Conservation (phyloP, 2,113 vertebrate species). For the Ctenomys sociabilis region DNA sequence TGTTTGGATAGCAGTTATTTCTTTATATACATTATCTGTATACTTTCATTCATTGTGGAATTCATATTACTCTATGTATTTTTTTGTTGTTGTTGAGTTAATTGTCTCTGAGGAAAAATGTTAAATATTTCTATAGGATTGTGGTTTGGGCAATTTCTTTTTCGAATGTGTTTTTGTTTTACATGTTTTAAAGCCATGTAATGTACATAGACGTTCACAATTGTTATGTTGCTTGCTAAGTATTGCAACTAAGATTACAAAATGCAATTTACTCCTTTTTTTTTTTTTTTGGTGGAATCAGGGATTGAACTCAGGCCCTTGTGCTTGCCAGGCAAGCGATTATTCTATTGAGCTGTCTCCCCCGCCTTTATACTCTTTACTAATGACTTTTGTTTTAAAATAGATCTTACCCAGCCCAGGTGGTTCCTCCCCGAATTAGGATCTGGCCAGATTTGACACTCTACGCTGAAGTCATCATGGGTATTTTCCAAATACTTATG, state of each 20-base stretch:
- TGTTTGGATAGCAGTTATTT: neutral
- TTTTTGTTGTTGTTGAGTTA: neutral
- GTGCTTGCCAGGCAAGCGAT: too few species aligned
- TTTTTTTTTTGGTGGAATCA: too few species aligned
- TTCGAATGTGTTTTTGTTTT: neutral
- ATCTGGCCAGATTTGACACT: too few species aligned
- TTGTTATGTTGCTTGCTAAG: neutral
- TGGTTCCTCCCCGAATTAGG: too few species aligned
- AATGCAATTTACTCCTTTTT: too few species aligned
- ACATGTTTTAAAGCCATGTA: neutral
- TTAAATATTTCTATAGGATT: conserved; percentile 17
- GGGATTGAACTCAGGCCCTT: too few species aligned
- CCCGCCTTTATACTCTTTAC: neutral
- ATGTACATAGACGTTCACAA: neutral
- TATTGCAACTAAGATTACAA: conserved; percentile 8
- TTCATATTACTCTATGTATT: neutral
- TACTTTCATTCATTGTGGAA: neutral
- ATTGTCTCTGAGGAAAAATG: neutral
- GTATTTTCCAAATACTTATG: too few species aligned
- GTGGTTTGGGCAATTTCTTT: neutral
- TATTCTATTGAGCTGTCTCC: too few species aligned
- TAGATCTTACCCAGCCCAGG: too few species aligned
- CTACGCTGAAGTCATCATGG: too few species aligned
- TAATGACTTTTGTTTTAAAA: neutral
- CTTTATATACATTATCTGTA: neutral